These are phyloP conservation scores for Drosophila histrio DNA, from an alignment of 2,888 invertebrate genomes.

Conservation along the genomic window DNA sequence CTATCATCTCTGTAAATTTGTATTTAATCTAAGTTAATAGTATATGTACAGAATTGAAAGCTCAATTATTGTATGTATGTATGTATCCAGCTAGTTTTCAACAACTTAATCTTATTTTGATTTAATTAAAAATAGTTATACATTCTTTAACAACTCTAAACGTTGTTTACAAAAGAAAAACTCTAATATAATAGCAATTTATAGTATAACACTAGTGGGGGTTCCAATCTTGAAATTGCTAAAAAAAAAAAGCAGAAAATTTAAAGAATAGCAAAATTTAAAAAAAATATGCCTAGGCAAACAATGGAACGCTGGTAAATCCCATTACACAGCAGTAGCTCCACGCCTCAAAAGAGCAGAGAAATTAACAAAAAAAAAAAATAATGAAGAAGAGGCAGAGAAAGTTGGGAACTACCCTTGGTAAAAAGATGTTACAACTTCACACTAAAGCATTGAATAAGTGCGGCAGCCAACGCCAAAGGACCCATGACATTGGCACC, in stretches of 20 bases:
- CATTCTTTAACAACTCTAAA: background rate
- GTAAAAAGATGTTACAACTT: slow-evolving; percentile 74
- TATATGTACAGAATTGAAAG: too few species aligned
- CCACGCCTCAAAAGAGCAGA: slow-evolving; percentile 72
- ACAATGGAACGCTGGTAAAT: slow-evolving; percentile 62
- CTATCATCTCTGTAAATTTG: too few species aligned
- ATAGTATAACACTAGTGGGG: background rate
- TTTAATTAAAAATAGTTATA: too few species aligned
- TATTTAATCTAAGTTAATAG: too few species aligned
- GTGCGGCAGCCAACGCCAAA: slow-evolving; percentile 70
- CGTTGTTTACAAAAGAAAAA: background rate
- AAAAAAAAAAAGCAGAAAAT: too few species aligned
- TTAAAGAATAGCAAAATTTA: slow-evolving; percentile 21
- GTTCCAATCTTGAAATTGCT: background rate
- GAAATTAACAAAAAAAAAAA: slow-evolving; percentile 1
- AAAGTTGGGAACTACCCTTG: slow-evolving; percentile 23
- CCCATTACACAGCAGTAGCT: slow-evolving; percentile 76
- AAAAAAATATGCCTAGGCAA: slow-evolving; percentile 16
- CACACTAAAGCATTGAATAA: slow-evolving; percentile 80
- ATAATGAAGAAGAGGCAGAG: background rate
- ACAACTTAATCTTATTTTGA: too few species aligned
- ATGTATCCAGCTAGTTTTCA: too few species aligned
- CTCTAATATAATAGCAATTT: background rate
- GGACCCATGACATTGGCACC: slow-evolving; percentile 70
- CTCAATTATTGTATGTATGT: too few species aligned